phyloP scores from a whole-genome alignment of 2,888 invertebrate species.

The Sclerodermus sp. region DNA sequence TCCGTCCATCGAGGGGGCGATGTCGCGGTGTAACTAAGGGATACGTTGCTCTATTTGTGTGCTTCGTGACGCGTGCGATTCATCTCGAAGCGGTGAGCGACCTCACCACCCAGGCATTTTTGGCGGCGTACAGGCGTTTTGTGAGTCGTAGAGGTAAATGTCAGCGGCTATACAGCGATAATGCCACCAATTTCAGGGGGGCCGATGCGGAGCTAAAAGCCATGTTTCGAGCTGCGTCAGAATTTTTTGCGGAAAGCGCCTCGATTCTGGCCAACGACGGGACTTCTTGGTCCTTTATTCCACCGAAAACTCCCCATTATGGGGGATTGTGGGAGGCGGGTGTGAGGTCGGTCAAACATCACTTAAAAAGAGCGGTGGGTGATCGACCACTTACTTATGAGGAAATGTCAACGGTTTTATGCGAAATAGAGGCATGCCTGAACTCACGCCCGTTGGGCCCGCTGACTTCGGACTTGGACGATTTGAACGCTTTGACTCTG shows the following conservation, averaged over 20 bases:
- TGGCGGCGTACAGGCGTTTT: slow-evolving; percentile 11
- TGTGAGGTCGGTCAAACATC: not conserved
- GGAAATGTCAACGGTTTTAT: not conserved
- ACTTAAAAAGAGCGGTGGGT: not conserved
- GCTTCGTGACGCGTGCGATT: slow-evolving; percentile 9
- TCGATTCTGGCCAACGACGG: not conserved
- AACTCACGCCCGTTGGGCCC: not conserved
- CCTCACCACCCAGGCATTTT: slow-evolving; percentile 8
- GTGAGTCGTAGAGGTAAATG: slow-evolving; percentile 5
- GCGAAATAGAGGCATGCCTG: not conserved
- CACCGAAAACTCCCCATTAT: not conserved
- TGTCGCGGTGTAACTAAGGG: slow-evolving; percentile 13
- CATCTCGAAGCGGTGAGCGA: slow-evolving; percentile 13
- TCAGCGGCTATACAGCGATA: slow-evolving; percentile 10
- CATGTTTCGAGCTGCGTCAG: slow-evolving; percentile 1
- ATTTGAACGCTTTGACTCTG: not conserved
- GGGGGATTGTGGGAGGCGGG: not conserved
- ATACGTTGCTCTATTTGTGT: slow-evolving; percentile 16
- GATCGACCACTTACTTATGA: not conserved
- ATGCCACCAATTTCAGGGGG: slow-evolving; percentile 10
- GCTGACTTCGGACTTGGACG: not conserved
- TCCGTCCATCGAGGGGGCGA: slow-evolving; percentile 5
- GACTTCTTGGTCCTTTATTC: not conserved
- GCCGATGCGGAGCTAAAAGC: slow-evolving; percentile 7
- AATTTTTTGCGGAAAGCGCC: not conserved